These are phyloP conservation scores for Microcebus murinus DNA, from an alignment of 2,113 vertebrate species.

Conservation along the genomic window DNA sequence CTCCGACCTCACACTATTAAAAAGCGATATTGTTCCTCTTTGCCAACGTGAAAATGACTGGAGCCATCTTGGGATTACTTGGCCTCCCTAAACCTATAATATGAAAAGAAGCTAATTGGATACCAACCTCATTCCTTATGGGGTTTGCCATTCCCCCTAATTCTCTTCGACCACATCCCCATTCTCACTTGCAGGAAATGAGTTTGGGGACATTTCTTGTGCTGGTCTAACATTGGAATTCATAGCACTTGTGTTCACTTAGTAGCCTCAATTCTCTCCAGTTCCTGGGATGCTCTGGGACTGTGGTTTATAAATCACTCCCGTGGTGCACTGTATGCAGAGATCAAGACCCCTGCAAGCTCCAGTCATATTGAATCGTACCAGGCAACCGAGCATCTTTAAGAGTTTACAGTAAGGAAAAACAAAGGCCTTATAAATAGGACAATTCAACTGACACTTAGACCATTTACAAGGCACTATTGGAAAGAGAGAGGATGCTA, in stretches of 20 bases:
- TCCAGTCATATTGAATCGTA: slow-evolving; percentile 84
- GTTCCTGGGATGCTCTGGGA: slow-evolving; percentile 82
- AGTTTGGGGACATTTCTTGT: slow-evolving; percentile 78
- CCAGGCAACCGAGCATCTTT: slow-evolving; percentile 78
- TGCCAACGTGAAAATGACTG: slow-evolving; percentile 81
- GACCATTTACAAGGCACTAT: slow-evolving; percentile 77
- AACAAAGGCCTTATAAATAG: slow-evolving; percentile 83
- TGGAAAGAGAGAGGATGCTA: slow-evolving; percentile 68
- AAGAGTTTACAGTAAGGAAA: slow-evolving; percentile 84
- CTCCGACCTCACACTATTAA: slow-evolving; percentile 74
- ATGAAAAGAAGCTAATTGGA: slow-evolving; percentile 78
- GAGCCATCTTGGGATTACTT: slow-evolving; percentile 83
- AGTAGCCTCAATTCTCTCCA: slow-evolving; percentile 84
- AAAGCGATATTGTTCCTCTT: slow-evolving; percentile 80
- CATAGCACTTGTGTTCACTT: slow-evolving; percentile 85
- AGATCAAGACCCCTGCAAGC: slow-evolving; percentile 83
- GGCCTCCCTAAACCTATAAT: slow-evolving; percentile 79
- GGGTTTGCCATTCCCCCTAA: slow-evolving; percentile 67
- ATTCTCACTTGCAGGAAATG: slow-evolving; percentile 82
- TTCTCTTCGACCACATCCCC: slow-evolving; percentile 74
- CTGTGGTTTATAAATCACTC: slow-evolving; percentile 86
- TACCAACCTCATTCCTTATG: slow-evolving; percentile 78
- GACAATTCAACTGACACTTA: slow-evolving; percentile 80
- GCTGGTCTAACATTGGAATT: slow-evolving; percentile 84
- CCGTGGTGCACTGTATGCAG: slow-evolving; percentile 72